phyloP scores from a whole-genome alignment of 1,140 invertebrate species.

The Meloidogyne hapla region DNA sequence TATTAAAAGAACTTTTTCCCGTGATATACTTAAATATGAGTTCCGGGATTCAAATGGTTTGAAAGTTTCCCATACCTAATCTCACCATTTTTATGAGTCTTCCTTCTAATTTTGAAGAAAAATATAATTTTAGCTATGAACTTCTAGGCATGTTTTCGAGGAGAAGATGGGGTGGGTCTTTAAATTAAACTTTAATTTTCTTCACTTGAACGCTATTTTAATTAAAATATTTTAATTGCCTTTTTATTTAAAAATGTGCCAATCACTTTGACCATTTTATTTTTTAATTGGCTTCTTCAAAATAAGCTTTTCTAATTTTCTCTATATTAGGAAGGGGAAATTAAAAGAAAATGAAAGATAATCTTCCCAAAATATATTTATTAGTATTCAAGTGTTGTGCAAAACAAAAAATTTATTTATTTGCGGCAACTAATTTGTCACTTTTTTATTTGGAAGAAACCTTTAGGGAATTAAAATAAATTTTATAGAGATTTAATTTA shows the following conservation, averaged over 20 bases:
- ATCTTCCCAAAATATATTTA: neutral
- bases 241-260: neutral
- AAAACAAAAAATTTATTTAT: neutral
- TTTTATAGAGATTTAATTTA: neutral
- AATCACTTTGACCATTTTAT: neutral
- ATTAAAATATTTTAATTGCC: neutral
- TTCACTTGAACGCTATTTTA: too few relatives aligned
- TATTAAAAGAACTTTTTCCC: too few relatives aligned
- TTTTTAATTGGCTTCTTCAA: neutral
- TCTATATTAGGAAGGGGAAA: neutral
- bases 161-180: too few relatives aligned
- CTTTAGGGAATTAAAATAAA: neutral
- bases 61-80: too few relatives aligned
- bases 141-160: too few relatives aligned
- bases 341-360: neutral
- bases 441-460: neutral
- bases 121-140: too few relatives aligned
- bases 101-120: too few relatives aligned
- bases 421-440: neutral
- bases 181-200: too few relatives aligned
- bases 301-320: neutral
- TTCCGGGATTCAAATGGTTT: too few relatives aligned
- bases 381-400: neutral
- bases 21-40: too few relatives aligned
- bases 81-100: too few relatives aligned